Evolutionary conservation across 1,140 invertebrate species (phyloP), one percentile per base, ranked within the genome.

Genomic region (Zophobas atratus): DNA sequence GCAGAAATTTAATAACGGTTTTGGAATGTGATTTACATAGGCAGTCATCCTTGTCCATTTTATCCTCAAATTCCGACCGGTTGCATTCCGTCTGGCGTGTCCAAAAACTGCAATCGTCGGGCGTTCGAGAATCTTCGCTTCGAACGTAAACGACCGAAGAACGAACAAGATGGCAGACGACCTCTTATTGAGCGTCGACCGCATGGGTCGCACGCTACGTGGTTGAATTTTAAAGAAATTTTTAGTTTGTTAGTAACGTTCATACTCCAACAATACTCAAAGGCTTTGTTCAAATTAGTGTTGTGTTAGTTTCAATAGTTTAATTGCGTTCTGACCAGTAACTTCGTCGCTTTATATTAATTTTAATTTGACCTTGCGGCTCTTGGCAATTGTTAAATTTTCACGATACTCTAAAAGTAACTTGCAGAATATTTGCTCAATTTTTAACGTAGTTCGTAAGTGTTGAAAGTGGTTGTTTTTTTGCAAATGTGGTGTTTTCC

Each of bases 201-300:
- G 80, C 84, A 86, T 86, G 84, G 85, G 85, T 86, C 85, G 85
- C 77, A 82, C 84, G 85, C 85, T 83, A 83, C 82, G 82, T 84
- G 84, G 80, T 83, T 80, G n/a, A 75, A 55, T 46, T 43, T 67
- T 33, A 8, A 33, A 20, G n/a, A 43, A 67, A 39, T 67, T 67
- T 43, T 67, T 43, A 39, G 32, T 67, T 67, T 67, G 20, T 67
- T n/a, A 60, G 60, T 67, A 43, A 67, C 60, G 8, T 67, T 67
- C 39, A 67, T 67, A 67, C 60, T 67, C 60, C 6, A 41, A 43
- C 38, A 67, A 67, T 67, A 67, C 60, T 67, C 60, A 43, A 5
- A 46, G 4, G 43, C 43, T 43, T 63, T 41, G 8, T 20, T 41
- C 32, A 8, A 63, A 63, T 0, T 67, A 43, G 60, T 67, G 39